phyloP scores from a whole-genome alignment of 2,113 vertebrate species.

The Octodon degus region DNA sequence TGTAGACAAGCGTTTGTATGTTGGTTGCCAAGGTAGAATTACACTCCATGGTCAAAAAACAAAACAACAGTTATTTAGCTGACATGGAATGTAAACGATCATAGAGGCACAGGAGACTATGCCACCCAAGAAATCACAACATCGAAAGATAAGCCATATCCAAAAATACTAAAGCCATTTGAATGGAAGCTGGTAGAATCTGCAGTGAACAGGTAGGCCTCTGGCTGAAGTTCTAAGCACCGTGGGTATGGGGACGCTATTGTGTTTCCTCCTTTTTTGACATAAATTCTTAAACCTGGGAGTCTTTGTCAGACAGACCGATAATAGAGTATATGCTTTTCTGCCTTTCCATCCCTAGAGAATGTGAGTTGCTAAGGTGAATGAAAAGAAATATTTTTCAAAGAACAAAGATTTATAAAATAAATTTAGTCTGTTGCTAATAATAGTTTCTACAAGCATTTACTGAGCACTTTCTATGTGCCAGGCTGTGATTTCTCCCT shows the following conservation, averaged over 20 bases:
- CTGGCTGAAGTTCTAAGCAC: background rate
- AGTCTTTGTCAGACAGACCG: constrained; percentile 23
- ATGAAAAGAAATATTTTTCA: constrained; percentile 48
- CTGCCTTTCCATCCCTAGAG: background rate
- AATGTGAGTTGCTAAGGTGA: background rate
- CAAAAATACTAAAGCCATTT: background rate
- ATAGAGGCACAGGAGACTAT: background rate
- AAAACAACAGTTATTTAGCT: background rate
- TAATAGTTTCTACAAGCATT: background rate
- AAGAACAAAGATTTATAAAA: constrained; percentile 16
- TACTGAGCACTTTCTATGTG: background rate
- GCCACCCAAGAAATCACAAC: background rate
- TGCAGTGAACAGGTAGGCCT: background rate
- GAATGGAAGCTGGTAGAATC: background rate
- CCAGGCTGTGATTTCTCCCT: background rate
- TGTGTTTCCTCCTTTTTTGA: background rate
- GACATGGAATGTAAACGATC: background rate
- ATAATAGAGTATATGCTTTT: constrained; percentile 1
- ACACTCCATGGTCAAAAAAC: background rate
- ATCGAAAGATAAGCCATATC: background rate
- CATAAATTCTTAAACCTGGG: background rate
- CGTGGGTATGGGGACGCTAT: background rate
- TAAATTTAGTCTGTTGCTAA: constrained; percentile 2
- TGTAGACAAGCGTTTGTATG: accelerated
- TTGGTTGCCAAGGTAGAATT: background rate